A percentile compares a stretch with the other conserved stretches of the same genome.
These are phyloP conservation scores for Aspidiotus rigidus DNA, from an alignment of 2,888 invertebrate genomes.

Conservation along the genomic window DNA sequence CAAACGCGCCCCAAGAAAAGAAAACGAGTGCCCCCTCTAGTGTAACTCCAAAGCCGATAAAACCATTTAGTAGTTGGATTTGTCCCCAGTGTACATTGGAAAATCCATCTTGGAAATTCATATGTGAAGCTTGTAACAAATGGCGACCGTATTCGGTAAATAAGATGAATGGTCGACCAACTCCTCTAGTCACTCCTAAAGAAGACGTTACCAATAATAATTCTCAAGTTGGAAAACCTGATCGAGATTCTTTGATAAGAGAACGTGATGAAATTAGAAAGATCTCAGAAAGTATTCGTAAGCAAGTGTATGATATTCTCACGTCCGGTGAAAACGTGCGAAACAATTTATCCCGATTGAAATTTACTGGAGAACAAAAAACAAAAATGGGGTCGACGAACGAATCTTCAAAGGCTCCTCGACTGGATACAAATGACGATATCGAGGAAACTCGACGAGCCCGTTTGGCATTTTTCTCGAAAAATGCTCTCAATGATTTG, in stretches of 20 bases:
- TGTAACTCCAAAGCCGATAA: not conserved
- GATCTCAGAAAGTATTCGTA: not conserved
- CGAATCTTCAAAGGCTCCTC: not conserved
- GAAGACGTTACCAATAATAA: not conserved
- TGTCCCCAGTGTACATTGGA: slow-evolving; percentile 53
- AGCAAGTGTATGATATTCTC: not conserved
- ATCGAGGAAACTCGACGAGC: slow-evolving; percentile 42
- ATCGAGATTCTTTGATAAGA: not conserved
- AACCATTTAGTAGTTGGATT: slow-evolving; percentile 44
- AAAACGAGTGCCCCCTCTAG: not conserved
- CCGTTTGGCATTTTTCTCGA: slow-evolving; percentile 43
- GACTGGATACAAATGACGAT: not conserved
- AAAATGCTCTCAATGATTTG: slow-evolving; percentile 25
- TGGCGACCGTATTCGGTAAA: slow-evolving; percentile 29
- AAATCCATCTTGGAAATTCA: slow-evolving; percentile 53
- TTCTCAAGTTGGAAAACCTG: not conserved
- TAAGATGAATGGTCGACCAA: not conserved
- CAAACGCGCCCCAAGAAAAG: not conserved
- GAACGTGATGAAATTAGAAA: not conserved
- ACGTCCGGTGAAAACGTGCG: not conserved
- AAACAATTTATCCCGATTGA: not conserved
- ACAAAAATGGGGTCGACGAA: not conserved
- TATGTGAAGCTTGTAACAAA: slow-evolving; percentile 53
- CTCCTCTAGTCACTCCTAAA: slow-evolving; percentile 2
- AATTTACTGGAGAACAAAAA: not conserved